These are phyloP conservation scores for Epinotia brunnichana DNA, from an alignment of 2,888 invertebrate species.

Conservation along the genomic window DNA sequence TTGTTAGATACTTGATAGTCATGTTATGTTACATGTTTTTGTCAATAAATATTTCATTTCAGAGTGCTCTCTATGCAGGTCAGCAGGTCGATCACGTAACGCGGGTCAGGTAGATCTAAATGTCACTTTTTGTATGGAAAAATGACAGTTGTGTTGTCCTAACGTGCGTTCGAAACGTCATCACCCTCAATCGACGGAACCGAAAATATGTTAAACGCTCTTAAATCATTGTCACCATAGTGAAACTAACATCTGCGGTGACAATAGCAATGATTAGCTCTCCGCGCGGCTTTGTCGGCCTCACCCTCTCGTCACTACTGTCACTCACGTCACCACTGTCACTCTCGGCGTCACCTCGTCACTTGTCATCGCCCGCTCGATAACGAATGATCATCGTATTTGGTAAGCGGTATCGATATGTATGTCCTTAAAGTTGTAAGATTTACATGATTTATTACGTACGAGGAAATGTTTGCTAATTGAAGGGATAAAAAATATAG, in stretches of 20 bases:
- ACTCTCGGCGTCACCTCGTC: constrained; percentile 11
- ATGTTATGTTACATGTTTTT: too few relatives aligned
- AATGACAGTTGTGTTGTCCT: too few relatives aligned
- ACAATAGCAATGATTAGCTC: constrained; percentile 34
- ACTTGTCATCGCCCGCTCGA: neutral
- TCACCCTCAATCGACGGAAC: too few relatives aligned
- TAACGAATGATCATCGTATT: constrained; percentile 7
- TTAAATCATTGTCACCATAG: constrained; percentile 10
- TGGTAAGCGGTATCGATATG: neutral
- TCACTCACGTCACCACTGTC: constrained; percentile 8
- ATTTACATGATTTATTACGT: neutral
- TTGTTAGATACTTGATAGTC: too few relatives aligned
- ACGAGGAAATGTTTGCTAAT: too few relatives aligned
- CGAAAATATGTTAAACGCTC: neutral
- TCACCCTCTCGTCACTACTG: neutral
- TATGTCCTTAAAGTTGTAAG: neutral
- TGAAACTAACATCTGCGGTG: constrained; percentile 19
- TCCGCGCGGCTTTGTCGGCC: constrained; percentile 10
- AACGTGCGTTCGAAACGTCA: too few relatives aligned
- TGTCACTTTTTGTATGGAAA: too few relatives aligned
- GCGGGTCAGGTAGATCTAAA: too few relatives aligned
- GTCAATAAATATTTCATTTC: too few relatives aligned
- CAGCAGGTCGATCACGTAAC: too few relatives aligned
- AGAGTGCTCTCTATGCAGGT: too few relatives aligned
- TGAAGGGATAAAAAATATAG: too few relatives aligned